Evolutionary conservation across 2,113 vertebrate genomes (phyloP).

Genomic region (Petromus typicus): DNA sequence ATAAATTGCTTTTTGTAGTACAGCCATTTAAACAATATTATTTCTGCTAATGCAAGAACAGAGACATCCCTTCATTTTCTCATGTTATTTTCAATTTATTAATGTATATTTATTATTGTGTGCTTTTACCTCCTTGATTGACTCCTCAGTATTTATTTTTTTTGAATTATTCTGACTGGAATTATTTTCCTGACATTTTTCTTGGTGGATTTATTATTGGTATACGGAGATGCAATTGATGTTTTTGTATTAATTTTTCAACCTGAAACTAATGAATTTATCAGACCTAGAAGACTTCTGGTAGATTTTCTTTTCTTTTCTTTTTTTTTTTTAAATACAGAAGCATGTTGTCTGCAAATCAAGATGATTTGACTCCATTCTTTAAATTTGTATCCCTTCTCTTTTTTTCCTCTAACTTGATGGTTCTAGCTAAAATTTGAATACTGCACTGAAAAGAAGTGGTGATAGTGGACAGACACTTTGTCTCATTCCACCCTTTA

Average conservation of each 20-base stretch:
- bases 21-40: not conserved
- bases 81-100: not conserved
- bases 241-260: not conserved
- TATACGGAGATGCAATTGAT: not conserved
- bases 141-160: not conserved
- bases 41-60: not conserved
- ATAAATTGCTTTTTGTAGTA: not conserved
- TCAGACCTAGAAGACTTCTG: not conserved
- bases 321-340: no score
- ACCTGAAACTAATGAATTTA: not conserved
- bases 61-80: not conserved
- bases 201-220: not conserved
- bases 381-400: not conserved
- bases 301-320: not conserved
- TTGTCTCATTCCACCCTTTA: not conserved
- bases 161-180: not conserved
- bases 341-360: not conserved
- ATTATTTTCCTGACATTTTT: not conserved
- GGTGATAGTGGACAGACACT: not conserved
- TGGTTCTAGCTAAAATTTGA: not conserved
- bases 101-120: not conserved
- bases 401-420: not conserved
- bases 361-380: not conserved
- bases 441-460: not conserved
- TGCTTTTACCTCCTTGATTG: not conserved